These are phyloP conservation scores for Anticlea derivata DNA, from an alignment of 2,888 invertebrate genomes.

Conservation along the genomic window DNA sequence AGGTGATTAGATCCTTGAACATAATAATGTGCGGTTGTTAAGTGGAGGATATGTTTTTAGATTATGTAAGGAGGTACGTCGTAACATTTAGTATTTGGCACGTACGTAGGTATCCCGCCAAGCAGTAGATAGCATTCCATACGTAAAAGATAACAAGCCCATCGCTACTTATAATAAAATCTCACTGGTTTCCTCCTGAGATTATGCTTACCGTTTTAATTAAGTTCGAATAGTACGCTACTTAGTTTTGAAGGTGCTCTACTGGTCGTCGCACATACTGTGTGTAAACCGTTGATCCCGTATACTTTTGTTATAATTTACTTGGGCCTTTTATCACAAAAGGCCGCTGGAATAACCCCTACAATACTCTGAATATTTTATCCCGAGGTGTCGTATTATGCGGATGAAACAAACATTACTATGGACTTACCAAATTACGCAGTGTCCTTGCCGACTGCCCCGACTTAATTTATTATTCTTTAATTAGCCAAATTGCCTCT, in stretches of 20 bases:
- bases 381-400: constrained; percentile 12
- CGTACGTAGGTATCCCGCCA: too few relatives aligned
- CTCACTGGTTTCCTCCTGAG: too few relatives aligned
- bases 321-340: constrained; percentile 4
- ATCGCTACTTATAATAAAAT: too few relatives aligned
- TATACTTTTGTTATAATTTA: constrained; percentile 24
- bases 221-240: too few relatives aligned
- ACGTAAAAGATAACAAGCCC: too few relatives aligned
- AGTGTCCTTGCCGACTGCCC: background rate
- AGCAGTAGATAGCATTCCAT: too few relatives aligned
- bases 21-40: too few relatives aligned
- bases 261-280: background rate
- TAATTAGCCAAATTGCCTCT: constrained; percentile 4
- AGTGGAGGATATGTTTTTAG: too few relatives aligned
- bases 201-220: too few relatives aligned
- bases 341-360: constrained; percentile 18
- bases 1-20: too few relatives aligned
- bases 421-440: constrained; percentile 4
- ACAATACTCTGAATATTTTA: constrained; percentile 24
- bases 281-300: constrained; percentile 21
- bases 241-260: background rate
- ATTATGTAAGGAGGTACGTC: too few relatives aligned
- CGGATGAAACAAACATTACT: background rate
- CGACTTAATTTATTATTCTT: constrained; percentile 8
- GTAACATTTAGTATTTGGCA: too few relatives aligned